Conservation (phyloP, 2,888 invertebrate species). For the Ecliptopera silaceata region DNA sequence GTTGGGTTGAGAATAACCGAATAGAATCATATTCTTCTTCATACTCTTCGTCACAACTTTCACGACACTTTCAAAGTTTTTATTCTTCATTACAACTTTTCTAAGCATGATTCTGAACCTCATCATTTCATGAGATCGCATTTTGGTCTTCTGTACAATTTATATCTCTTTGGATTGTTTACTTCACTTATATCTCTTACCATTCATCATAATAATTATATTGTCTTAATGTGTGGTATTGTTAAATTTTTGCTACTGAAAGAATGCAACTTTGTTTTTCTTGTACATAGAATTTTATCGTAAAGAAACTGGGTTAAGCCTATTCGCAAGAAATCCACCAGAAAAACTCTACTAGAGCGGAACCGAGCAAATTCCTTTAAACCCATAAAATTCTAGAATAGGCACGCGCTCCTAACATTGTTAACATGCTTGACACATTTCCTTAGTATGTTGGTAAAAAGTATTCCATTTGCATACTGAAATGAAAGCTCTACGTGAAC, state of each 20-base stretch:
- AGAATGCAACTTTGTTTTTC: slow-evolving; percentile 9
- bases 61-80: neutral
- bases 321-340: slow-evolving; percentile 51
- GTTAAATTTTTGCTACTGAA: slow-evolving; percentile 1
- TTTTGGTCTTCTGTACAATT: neutral
- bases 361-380: slow-evolving; percentile 51
- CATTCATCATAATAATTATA: neutral
- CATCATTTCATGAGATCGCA: neutral
- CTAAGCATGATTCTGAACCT: slow-evolving; percentile 7
- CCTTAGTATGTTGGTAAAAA: slow-evolving; percentile 27
- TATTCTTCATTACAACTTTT: neutral
- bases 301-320: slow-evolving; percentile 57
- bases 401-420: slow-evolving; percentile 35
- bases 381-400: slow-evolving; percentile 57
- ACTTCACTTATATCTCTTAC: neutral
- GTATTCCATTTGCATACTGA: slow-evolving; percentile 32
- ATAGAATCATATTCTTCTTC: slow-evolving; percentile 2
- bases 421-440: slow-evolving; percentile 39
- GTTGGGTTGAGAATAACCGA: slow-evolving; percentile 35
- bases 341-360: slow-evolving; percentile 40
- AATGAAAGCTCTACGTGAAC: slow-evolving; percentile 26
- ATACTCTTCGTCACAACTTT: slow-evolving; percentile 3
- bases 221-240: neutral
- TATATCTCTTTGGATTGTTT: neutral
- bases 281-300: slow-evolving; percentile 16